phyloP scores from a whole-genome alignment of 2,113 vertebrate genomes.

The Nibea coibor region DNA sequence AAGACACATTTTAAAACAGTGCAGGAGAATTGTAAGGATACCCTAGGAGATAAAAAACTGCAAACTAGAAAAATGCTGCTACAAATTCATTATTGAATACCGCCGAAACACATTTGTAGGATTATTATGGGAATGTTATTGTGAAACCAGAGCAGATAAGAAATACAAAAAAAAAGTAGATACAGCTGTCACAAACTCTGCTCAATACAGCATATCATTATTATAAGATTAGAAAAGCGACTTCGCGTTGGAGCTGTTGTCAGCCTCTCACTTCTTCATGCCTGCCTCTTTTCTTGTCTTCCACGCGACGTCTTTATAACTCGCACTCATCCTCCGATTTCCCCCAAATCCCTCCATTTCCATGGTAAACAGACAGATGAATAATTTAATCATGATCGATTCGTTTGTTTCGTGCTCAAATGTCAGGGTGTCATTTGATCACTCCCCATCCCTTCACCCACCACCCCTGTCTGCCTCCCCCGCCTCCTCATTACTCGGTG shows the following conservation, averaged over 20 bases:
- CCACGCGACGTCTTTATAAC: not conserved
- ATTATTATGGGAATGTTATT: constrained; percentile 11
- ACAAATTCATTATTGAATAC: constrained; percentile 21
- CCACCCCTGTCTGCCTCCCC: constrained; percentile 4
- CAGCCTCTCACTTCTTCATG: constrained; percentile 8
- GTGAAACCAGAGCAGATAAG: not conserved
- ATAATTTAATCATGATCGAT: constrained; percentile 80
- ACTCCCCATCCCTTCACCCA: constrained; percentile 23
- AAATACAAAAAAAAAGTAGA: constrained; percentile 2
- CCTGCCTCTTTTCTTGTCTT: not conserved
- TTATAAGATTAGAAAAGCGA: constrained; percentile 12
- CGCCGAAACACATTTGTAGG: constrained; percentile 3
- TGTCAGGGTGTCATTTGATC: constrained; percentile 80
- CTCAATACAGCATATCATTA: constrained; percentile 4
- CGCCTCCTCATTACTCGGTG: constrained; percentile 46
- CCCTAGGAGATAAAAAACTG: not conserved
- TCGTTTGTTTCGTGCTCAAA: constrained; percentile 77
- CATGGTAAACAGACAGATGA: constrained; percentile 74
- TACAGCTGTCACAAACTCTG: not conserved
- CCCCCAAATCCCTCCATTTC: constrained; percentile 51
- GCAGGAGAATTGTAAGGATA: not conserved
- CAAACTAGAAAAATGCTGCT: not conserved
- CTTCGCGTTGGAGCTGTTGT: constrained; percentile 6
- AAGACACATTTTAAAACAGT: not conserved
- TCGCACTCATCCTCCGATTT: not conserved